Conservation (phyloP, 1,140 invertebrate genomes). For the Drosophila pectinifera region DNA sequence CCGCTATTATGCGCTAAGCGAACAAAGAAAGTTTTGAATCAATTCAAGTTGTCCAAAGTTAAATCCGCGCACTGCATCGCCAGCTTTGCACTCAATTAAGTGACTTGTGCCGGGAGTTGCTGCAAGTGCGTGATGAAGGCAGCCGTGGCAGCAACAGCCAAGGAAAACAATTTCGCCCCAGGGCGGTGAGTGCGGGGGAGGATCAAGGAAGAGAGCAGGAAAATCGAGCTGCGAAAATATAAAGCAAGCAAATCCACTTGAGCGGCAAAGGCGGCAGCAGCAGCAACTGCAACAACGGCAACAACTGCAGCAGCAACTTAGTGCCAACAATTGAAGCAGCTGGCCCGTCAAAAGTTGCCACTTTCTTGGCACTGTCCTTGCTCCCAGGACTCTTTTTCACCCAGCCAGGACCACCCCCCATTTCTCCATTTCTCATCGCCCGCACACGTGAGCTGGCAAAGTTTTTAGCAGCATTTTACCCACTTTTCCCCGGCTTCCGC, state of each 20-base stretch:
- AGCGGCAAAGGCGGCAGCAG: slow-evolving; percentile 30
- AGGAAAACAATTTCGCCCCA: slow-evolving; percentile 72
- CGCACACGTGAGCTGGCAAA: slow-evolving; percentile 70
- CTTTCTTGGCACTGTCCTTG: slow-evolving; percentile 63
- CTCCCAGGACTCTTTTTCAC: slow-evolving; percentile 8
- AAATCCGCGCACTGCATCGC: slow-evolving; percentile 68
- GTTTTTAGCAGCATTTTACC: slow-evolving; percentile 63
- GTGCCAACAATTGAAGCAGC: slow-evolving; percentile 81
- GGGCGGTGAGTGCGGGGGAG: not conserved
- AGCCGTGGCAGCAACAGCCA: slow-evolving; percentile 46
- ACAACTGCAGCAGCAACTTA: slow-evolving; percentile 50
- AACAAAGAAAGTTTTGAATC: slow-evolving; percentile 82
- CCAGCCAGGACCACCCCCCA: no score
- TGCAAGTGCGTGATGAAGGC: slow-evolving; percentile 54
- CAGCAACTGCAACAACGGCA: slow-evolving; percentile 14
- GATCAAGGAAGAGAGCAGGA: slow-evolving; percentile 1
- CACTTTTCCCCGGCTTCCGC: slow-evolving; percentile 53
- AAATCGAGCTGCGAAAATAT: slow-evolving; percentile 41
- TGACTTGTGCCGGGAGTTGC: slow-evolving; percentile 54
- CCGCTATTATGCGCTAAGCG: slow-evolving; percentile 45
- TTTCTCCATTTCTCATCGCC: not conserved
- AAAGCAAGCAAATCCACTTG: slow-evolving; percentile 76
- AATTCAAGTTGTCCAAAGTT: slow-evolving; percentile 82
- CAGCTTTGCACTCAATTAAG: slow-evolving; percentile 82
- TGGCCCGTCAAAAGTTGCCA: slow-evolving; percentile 79